These are phyloP conservation scores for Pipra filicauda DNA, from an alignment of 2,113 vertebrate genomes.

Conservation along the genomic window DNA sequence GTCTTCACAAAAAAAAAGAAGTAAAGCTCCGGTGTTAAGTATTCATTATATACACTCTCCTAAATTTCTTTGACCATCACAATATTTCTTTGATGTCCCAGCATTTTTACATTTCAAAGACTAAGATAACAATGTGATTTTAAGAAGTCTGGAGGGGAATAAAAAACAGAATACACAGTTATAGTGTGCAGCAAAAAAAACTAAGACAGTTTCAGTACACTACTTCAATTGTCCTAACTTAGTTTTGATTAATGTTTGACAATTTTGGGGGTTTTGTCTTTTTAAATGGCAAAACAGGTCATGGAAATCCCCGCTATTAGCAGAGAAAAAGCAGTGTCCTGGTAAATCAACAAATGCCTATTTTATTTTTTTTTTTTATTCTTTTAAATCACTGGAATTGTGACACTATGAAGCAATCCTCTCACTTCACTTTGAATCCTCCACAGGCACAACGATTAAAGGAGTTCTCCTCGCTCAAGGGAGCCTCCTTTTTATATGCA, in stretches of 20 bases:
- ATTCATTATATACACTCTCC: conserved; percentile 66
- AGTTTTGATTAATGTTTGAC: neutral
- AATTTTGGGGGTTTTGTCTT: neutral
- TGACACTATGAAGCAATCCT: neutral
- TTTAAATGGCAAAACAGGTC: neutral
- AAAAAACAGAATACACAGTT: conserved; percentile 45
- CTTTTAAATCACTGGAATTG: neutral
- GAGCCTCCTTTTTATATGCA: neutral
- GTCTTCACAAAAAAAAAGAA: conserved; percentile 12
- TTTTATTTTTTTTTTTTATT: neutral
- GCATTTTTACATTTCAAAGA: conserved; percentile 78
- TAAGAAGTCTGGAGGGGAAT: conserved; percentile 68
- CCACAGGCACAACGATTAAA: conserved; percentile 1
- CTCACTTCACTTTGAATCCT: conserved; percentile 26
- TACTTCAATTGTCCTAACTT: conserved; percentile 27
- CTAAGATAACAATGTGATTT: conserved; percentile 76
- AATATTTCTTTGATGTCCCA: conserved; percentile 75
- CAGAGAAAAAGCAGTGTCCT: neutral
- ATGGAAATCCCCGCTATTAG: neutral
- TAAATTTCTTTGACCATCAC: conserved; percentile 72
- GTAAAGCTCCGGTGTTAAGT: conserved; percentile 55
- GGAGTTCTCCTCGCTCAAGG: neutral
- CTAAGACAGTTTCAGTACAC: neutral
- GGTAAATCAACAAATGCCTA: neutral
- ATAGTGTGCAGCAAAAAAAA: conserved; percentile 4